phyloP scores from a whole-genome alignment of 1,140 invertebrate species.

The Dendrolimus punctatus region DNA sequence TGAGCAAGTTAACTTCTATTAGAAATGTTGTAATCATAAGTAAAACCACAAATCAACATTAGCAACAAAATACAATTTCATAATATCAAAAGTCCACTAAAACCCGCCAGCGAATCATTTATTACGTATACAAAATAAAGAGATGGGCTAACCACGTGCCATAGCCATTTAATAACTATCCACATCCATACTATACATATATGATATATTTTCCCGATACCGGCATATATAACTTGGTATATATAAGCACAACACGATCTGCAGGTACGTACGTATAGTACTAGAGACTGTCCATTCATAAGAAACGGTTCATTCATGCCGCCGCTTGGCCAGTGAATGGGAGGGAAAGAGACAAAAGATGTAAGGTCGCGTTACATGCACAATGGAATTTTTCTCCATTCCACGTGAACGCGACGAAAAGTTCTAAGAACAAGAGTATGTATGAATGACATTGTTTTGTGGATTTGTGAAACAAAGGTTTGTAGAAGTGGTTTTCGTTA shows the following conservation, averaged over 20 bases:
- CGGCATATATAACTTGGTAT: conserved; percentile 29
- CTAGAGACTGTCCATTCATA: conserved; percentile 64
- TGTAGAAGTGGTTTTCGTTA: conserved; percentile 14
- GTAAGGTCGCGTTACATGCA: conserved; percentile 53
- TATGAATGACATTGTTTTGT: conserved; percentile 40
- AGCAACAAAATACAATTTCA: conserved; percentile 5
- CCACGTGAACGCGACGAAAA: conserved; percentile 40
- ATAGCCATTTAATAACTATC: conserved; percentile 10
- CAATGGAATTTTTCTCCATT: conserved; percentile 45
- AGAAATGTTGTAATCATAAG: conserved; percentile 1
- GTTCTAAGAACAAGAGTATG: conserved; percentile 38
- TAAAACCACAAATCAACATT: conserved; percentile 5
- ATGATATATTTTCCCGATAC: conserved; percentile 30
- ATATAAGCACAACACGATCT: conserved; percentile 31
- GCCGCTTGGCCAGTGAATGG: conserved; percentile 55
- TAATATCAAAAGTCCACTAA: conserved; percentile 15
- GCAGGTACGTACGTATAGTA: conserved; percentile 58
- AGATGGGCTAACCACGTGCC: conserved; percentile 41
- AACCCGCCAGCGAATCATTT: conserved; percentile 18
- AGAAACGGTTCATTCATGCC: conserved; percentile 67
- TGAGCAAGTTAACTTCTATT: too few relatives aligned
- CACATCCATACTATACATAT: conserved; percentile 11
- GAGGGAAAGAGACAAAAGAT: conserved; percentile 53
- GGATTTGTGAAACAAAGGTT: conserved; percentile 43
- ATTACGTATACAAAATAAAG: conserved; percentile 26